Conservation (phyloP, 2,888 invertebrate genomes). For the Athalia circularis region DNA sequence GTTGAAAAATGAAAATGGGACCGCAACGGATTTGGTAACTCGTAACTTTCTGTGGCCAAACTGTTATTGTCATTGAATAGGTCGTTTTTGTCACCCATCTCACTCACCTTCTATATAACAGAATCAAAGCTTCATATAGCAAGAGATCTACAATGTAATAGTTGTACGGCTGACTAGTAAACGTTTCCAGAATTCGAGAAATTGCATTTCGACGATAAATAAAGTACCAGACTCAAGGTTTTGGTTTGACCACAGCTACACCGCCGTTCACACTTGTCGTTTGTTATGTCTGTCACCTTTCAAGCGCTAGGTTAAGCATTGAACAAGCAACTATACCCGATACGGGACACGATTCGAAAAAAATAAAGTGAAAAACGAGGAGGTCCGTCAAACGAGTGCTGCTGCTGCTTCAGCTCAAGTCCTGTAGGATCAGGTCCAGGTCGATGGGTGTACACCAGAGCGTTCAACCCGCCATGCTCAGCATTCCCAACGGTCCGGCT, state of each 20-base stretch:
- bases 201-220: conserved; percentile 27
- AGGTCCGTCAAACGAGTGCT: conserved; percentile 41
- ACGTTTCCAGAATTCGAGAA: neutral
- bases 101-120: neutral
- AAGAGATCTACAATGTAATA: no score
- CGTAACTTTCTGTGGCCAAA: conserved; percentile 30
- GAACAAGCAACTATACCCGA: conserved; percentile 43
- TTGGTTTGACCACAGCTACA: neutral
- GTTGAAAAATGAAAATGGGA: conserved; percentile 19
- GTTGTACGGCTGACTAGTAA: no score
- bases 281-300: conserved; percentile 36
- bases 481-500: conserved; percentile 38
- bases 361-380: conserved; percentile 39
- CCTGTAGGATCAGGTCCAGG: conserved; percentile 42
- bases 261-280: conserved; percentile 12
- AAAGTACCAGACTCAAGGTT: neutral
- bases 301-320: conserved; percentile 41
- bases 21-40: conserved; percentile 25
- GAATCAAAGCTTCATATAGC: neutral
- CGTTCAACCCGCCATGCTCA: conserved; percentile 40
- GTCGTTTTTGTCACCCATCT: conserved; percentile 1
- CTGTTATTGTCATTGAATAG: neutral
- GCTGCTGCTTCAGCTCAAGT: conserved; percentile 10
- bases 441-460: conserved; percentile 43
- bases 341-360: conserved; percentile 46